Percentiles rank a stretch among this genome's conserved stretches.
Conservation (phyloP, 2,888 invertebrate genomes). For the Drosophila demipolita region DNA sequence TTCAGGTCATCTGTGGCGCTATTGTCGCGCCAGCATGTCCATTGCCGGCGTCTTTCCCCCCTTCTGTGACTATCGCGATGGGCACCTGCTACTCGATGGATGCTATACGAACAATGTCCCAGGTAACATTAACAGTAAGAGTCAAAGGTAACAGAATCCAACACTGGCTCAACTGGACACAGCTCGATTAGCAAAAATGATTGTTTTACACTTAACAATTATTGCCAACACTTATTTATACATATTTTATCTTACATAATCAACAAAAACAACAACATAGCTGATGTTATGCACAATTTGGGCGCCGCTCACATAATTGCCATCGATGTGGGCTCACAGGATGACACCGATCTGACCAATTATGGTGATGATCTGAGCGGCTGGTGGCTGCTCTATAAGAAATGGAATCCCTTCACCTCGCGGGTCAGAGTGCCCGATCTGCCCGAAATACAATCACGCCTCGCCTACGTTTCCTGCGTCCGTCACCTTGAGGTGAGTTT, state of each 20-base stretch:
- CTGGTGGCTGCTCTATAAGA: slow-evolving; percentile 96
- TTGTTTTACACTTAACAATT: background rate
- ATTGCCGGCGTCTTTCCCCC: slow-evolving; percentile 99
- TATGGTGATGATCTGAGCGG: slow-evolving; percentile 99
- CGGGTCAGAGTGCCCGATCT: slow-evolving; percentile 97
- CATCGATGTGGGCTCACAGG: slow-evolving; percentile 99
- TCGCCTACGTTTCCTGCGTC: slow-evolving; percentile 99
- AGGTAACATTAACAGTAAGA: slow-evolving; percentile 88
- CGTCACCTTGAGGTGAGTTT: slow-evolving; percentile 93
- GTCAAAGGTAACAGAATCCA: slow-evolving; percentile 30
- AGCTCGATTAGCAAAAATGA: background rate
- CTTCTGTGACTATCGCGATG: slow-evolving; percentile 97
- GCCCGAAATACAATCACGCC: slow-evolving; percentile 98
- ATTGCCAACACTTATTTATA: background rate
- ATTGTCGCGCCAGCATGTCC: slow-evolving; percentile 98
- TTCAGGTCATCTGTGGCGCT: slow-evolving; percentile 96
- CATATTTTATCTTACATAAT: slow-evolving; percentile 1
- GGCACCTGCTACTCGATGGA: slow-evolving; percentile 98
- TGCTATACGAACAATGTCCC: slow-evolving; percentile 99
- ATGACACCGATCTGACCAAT: slow-evolving; percentile 98
- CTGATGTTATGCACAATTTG: slow-evolving; percentile 97
- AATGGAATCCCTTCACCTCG: slow-evolving; percentile 96
- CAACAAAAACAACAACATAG: slow-evolving; percentile 85
- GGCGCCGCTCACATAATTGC: slow-evolving; percentile 98
- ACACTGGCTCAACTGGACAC: slow-evolving; percentile 26